These are phyloP conservation scores for Atta texana DNA, from an alignment of 1,140 invertebrate species.

Conservation along the genomic window DNA sequence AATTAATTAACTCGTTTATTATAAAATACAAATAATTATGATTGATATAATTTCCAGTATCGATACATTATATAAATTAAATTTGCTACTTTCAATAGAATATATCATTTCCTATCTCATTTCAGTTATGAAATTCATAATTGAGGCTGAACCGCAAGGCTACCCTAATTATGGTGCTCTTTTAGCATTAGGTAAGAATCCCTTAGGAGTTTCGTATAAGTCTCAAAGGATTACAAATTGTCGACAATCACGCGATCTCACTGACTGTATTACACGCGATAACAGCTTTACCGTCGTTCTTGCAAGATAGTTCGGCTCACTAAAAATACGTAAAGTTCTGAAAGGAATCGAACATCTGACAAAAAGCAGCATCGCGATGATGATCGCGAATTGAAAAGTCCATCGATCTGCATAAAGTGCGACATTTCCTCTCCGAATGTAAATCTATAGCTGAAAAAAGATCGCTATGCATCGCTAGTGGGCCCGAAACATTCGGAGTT, in stretches of 20 bases:
- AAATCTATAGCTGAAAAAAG: neutral
- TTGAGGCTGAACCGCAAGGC: neutral
- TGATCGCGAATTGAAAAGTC: neutral
- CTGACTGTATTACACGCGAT: slow-evolving; percentile 29
- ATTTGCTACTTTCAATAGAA: neutral
- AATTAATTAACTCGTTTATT: neutral
- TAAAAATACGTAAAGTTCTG: neutral
- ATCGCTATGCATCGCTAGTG: neutral
- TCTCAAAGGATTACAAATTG: slow-evolving; percentile 55
- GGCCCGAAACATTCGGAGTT: slow-evolving; percentile 19
- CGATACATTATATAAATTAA: neutral
- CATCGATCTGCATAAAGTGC: neutral
- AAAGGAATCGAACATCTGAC: neutral
- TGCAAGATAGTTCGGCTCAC: slow-evolving; percentile 31
- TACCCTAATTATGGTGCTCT: slow-evolving; percentile 59
- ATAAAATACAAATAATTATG: neutral
- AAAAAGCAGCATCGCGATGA: neutral
- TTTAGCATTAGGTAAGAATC: slow-evolving; percentile 61
- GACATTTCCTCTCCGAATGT: neutral
- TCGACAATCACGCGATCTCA: slow-evolving; percentile 57
- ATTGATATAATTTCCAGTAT: neutral
- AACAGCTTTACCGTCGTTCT: neutral
- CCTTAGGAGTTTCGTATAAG: slow-evolving; percentile 64
- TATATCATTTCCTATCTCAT: neutral
- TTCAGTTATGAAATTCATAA: slow-evolving; percentile 46